Conservation (phyloP, 92 coral and sea anemone species). For the Bergia puertoricense region DNA sequence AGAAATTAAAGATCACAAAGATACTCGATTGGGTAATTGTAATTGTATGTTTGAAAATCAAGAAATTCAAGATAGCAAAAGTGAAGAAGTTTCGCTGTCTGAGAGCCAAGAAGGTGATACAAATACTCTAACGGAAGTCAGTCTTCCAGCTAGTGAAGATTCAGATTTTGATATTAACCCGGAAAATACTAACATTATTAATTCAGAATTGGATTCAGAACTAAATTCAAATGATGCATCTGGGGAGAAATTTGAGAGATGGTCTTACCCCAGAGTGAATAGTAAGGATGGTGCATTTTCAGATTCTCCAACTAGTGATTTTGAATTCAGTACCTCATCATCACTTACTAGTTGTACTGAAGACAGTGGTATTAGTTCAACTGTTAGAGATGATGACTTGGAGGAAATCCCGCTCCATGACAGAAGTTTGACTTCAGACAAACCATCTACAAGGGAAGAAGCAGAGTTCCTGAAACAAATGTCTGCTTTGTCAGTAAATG, state of each 20-base stretch:
- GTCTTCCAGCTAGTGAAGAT: conserved; percentile 15
- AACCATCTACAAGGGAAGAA: conserved; percentile 42
- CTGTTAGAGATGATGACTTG: conserved; percentile 92
- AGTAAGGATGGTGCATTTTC: conserved; percentile 67
- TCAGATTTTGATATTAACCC: neutral
- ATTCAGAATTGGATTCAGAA: neutral
- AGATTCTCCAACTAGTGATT: conserved; percentile 85
- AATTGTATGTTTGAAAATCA: neutral
- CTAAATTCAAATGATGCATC: conserved; percentile 10
- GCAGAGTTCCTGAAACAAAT: conserved; percentile 77
- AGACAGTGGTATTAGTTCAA: conserved; percentile 97
- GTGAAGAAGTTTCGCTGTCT: neutral
- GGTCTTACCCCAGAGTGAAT: conserved; percentile 26
- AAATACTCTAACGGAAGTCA: conserved; percentile 11
- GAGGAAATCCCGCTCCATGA: conserved; percentile 92
- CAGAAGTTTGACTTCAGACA: conserved; percentile 19
- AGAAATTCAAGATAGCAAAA: conserved; percentile 23
- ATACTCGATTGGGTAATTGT: neutral
- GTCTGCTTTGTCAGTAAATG: conserved; percentile 68
- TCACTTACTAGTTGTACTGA: conserved; percentile 89
- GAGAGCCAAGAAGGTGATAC: conserved; percentile 26
- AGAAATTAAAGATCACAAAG: neutral
- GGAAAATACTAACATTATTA: neutral
- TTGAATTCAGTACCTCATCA: conserved; percentile 84
- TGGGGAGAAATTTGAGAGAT: conserved; percentile 16